Evolutionary conservation across 2,797 vertebrate genomes (phyloP).

Genomic region (Alcedo atthis): DNA sequence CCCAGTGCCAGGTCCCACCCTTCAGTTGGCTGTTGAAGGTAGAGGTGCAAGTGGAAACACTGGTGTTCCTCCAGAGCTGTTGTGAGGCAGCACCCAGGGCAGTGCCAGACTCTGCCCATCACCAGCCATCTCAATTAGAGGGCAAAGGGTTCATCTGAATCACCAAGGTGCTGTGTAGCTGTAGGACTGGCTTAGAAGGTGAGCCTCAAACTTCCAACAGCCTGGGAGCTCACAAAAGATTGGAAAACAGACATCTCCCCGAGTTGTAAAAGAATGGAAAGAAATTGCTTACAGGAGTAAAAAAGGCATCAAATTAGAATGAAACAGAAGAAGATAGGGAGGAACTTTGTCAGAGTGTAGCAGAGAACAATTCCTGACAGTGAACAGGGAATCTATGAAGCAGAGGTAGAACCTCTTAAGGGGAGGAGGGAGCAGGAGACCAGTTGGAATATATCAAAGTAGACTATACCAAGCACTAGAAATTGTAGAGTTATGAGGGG

Average conservation of each 20-base stretch:
- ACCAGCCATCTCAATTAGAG: background rate
- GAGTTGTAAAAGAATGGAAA: conserved; percentile 7
- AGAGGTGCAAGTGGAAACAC: background rate
- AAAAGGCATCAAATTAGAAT: conserved; percentile 28
- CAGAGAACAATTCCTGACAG: background rate
- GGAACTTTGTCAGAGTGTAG: background rate
- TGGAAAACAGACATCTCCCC: background rate
- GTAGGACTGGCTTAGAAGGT: conserved; percentile 7
- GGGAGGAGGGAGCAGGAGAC: background rate
- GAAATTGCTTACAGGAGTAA: conserved; percentile 37
- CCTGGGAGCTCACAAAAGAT: background rate
- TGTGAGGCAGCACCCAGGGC: fast-evolving
- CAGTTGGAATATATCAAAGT: background rate
- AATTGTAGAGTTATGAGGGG: background rate
- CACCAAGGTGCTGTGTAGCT: conserved; percentile 9
- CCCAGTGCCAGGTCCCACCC: background rate
- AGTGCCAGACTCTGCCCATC: background rate
- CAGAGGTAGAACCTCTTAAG: background rate
- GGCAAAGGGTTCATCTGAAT: conserved; percentile 11
- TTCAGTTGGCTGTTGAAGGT: background rate
- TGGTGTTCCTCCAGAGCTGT: background rate
- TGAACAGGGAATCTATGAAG: background rate
- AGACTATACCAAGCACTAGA: background rate
- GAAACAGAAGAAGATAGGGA: conserved; percentile 19
- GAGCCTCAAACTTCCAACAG: conserved; percentile 23